Base-by-base conservation (phyloP, 2,888 invertebrate genomes). In the Balanococcus diminutus region DNA sequence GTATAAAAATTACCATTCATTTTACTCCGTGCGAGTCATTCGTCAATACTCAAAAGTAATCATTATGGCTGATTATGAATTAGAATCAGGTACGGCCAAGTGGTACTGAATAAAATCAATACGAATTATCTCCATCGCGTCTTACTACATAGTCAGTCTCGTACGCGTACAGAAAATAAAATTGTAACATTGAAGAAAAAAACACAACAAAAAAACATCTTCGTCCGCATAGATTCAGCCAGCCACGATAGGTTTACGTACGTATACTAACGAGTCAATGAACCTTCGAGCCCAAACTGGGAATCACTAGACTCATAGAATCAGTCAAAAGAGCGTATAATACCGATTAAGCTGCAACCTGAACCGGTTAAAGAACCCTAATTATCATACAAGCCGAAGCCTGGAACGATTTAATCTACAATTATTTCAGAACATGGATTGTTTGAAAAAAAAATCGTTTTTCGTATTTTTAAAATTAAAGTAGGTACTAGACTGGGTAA, bases 361-460 rank as follows among this genome's bases (percentile, higher is more conserved):
- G 82, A 56, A 82, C 82, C 82, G 82, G 82, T 82, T 82, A 32
- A 46, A 82, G 82, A 82, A 51, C 82, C 82, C 16, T 81, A 82
- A 82, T 22, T 51, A 82, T 46, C 28, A 25, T 56, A 79, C 75
- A 9, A 22, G 19, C 36, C 36, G 75, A 79, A 79, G 36, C 36
- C 75, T 36, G 75, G 31, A 36, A 32, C 75, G 75, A 79, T 79
- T 36, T 36, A 79, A 79, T 79, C 36, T 79, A 28, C 32, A 11
- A 79, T 79, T 79, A 79, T 79, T 79, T 79, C 36, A 67, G 14
- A 14, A 67, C 28, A 16, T 28, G 28, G 8, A 67, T 28, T 67
- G 28, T 28, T 67, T 67, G 14, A 22, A 61, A 61, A 22, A 61
- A 61, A 61, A 61, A 42, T 46, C 11, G n/a, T n/a, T n/a, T n/a